Evolutionary conservation across 2,797 vertebrate genomes (phyloP), one percentile per base, ranked within the genome.

Genomic region (Enteromius paludinosus): DNA sequence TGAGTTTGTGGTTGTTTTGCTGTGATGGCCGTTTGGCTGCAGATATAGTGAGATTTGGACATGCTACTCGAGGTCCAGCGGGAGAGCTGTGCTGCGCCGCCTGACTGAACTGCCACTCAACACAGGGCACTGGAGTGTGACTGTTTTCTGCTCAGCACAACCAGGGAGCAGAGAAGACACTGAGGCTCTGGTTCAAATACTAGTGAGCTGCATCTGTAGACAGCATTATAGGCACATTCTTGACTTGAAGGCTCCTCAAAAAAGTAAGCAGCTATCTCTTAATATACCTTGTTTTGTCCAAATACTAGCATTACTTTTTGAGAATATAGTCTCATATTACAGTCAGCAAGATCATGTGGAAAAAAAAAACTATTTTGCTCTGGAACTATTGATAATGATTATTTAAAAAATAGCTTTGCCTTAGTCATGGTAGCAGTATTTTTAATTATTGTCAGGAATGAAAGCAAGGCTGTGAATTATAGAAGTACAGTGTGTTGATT

Each of bases 101-200:
- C 56, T 64, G 69, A 72, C 82, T 73, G 41, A 73, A 59, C 61
- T 73, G 82, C 41, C 83, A 84, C 56, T 84, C 83, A 84, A n/a
- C 2, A 45, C 10, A 4, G 69, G 4, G 30, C 68, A 68, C 30
- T 74, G 33, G 28, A 52, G 43, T 84, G 76, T 83, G 82, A 73
- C 82, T 49, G 61, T 65, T 47, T 54, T 33, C 75, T 78, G 56
- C 61, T 79, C 5, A 30, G 56, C 35, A 41, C 70, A 74, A 49
- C 68, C 47, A 71, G 54, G 59, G 69, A 79, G 35, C 25, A 43
- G 76, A 73, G 45, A 78, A 73, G 41, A 78, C n/a, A 64, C 25
- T 2, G 12, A 79, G n/a, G 23, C 41, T 78, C 33, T 2, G 12
- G 14, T 65, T 64, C 12, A 78, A 78, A 65, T 49, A 20, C 28